A percentile compares a stretch with the other conserved stretches of the same genome.
Evolutionary conservation across 2,797 vertebrate species (phyloP).

Genomic region (Anomalospiza imberbis): DNA sequence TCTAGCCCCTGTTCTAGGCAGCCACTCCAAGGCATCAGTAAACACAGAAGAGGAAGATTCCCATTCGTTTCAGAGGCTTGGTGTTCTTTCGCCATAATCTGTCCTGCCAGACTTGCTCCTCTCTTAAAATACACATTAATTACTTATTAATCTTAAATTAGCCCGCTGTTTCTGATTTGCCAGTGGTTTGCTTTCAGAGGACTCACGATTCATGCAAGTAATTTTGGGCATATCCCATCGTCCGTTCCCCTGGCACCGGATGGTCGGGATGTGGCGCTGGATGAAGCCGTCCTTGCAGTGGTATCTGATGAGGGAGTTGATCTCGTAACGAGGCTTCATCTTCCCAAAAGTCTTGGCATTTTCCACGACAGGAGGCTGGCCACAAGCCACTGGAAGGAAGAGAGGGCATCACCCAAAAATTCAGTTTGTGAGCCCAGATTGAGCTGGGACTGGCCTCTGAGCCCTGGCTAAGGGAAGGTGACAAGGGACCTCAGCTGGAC

Average conservation of each 20-base stretch:
- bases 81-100: not conserved
- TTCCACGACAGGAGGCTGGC: constrained; percentile 91
- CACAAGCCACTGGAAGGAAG: constrained; percentile 86
- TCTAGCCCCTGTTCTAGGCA: not conserved
- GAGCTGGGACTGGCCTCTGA: not conserved
- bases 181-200: constrained; percentile 47
- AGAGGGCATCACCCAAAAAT: not conserved
- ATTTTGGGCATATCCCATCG: constrained; percentile 94
- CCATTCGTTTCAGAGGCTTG: not conserved
- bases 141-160: not conserved
- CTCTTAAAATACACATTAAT: not conserved
- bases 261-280: constrained; percentile 92
- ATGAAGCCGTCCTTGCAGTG: constrained; percentile 92
- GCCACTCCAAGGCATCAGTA: not conserved
- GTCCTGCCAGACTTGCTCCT: not conserved
- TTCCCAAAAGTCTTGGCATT: constrained; percentile 92
- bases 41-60: not conserved
- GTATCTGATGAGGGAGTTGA: constrained; percentile 95
- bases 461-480: not conserved
- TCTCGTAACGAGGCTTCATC: constrained; percentile 88
- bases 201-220: constrained; percentile 94
- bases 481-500: not conserved
- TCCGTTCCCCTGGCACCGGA: constrained; percentile 90
- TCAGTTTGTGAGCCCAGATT: not conserved
- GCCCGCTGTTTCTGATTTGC: not conserved